phyloP scores from a whole-genome alignment of 2,888 invertebrate species.

The Xylophagus ater region DNA sequence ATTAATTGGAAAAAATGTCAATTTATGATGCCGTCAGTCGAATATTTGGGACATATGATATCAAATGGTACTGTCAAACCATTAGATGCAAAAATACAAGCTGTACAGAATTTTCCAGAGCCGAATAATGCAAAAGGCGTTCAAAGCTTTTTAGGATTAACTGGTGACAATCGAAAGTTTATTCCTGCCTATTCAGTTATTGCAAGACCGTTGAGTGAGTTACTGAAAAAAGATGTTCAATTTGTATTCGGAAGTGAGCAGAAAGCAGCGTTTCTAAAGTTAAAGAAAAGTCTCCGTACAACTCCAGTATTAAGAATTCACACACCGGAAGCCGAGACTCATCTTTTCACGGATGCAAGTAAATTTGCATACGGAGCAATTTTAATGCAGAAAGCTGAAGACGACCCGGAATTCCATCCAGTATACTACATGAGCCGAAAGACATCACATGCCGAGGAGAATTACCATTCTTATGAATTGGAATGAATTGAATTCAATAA shows the following conservation, averaged over 20 bases:
- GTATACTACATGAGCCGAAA: conserved; percentile 10
- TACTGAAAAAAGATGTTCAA: conserved; percentile 1
- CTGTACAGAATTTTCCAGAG: conserved; percentile 1
- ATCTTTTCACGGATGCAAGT: conserved; percentile 6
- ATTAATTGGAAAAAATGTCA: no score
- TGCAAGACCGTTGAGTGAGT: background rate
- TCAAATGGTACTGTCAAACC: no score
- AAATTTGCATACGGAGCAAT: conserved; percentile 1
- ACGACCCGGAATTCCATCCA: conserved; percentile 4
- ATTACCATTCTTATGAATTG: conserved; percentile 8
- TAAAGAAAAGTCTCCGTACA: background rate
- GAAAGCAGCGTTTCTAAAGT: background rate
- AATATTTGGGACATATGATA: no score
- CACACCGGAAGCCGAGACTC: conserved; percentile 2
- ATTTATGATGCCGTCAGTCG: no score
- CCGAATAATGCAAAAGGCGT: background rate
- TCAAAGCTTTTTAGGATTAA: conserved; percentile 4
- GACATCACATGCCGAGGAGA: conserved; percentile 7
- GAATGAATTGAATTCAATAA: conserved; percentile 12
- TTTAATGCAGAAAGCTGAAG: conserved; percentile 1
- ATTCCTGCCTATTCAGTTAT: no score
- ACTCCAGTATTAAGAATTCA: conserved; percentile 6
- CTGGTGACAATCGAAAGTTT: background rate
- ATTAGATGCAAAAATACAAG: no score
- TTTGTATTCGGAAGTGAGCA: background rate